A percentile compares a stretch with the other conserved stretches of the same genome.
phyloP scores from a whole-genome alignment of 1,140 invertebrate species.

The Cotesia chilonis region DNA sequence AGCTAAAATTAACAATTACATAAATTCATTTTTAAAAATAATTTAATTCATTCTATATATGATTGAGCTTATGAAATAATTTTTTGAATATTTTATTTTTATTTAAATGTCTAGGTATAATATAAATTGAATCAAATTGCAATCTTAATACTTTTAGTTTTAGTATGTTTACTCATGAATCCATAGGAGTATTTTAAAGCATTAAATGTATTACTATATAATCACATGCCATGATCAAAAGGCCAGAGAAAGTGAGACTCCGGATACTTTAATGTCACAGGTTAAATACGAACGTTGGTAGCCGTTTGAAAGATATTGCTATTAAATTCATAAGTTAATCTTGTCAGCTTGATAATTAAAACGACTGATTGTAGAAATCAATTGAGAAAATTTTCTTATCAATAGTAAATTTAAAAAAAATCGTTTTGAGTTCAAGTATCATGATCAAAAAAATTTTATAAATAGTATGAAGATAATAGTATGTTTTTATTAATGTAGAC shows the following conservation, averaged over 20 bases:
- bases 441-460: not conserved
- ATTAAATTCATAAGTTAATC: not conserved
- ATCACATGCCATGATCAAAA: constrained; percentile 33
- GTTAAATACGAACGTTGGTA: constrained; percentile 48
- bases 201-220: constrained; percentile 35
- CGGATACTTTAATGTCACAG: constrained; percentile 57
- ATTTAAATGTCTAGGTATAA: no score
- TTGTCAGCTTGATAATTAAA: not conserved
- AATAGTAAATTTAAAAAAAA: no score
- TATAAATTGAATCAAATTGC: no score
- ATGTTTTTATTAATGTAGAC: not conserved
- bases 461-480: not conserved
- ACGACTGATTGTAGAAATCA: not conserved
- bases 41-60: no score
- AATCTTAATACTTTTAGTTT: constrained; percentile 1
- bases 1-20: constrained; percentile 5
- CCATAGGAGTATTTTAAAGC: not conserved
- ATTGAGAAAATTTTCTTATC: not conserved
- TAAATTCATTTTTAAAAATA: not conserved
- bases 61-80: no score
- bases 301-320: not conserved
- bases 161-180: constrained; percentile 2
- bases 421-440: no score
- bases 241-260: constrained; percentile 54
- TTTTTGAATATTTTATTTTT: no score